Evolutionary conservation across 2,113 vertebrate genomes (phyloP).

Genomic region (Isurus oxyrinchus): DNA sequence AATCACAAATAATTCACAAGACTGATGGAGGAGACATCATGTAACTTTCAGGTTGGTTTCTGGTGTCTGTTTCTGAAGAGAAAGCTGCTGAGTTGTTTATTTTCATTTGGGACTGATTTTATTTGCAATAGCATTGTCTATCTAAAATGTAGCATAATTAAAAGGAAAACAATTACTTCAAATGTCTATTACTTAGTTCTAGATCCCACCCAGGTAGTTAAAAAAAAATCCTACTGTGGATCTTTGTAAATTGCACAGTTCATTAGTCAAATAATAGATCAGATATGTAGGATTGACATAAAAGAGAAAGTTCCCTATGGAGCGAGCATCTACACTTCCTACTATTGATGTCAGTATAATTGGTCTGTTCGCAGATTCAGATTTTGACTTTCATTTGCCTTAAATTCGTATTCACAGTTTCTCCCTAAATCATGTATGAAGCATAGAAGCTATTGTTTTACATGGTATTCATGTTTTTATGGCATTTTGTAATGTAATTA

Average conservation of each 20-base stretch:
- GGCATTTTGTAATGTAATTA: neutral
- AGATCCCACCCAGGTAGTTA: neutral
- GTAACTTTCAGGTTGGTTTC: neutral
- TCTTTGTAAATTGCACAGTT: neutral
- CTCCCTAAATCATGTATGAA: neutral
- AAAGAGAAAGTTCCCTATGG: neutral
- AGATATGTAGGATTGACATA: neutral
- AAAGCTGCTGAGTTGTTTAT: neutral
- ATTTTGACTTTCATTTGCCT: neutral
- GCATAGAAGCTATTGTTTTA: neutral
- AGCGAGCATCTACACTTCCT: neutral
- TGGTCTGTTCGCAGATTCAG: neutral
- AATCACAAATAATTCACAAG: neutral
- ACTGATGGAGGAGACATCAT: neutral
- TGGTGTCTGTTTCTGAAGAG: neutral
- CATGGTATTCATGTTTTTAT: neutral
- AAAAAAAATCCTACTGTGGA: neutral
- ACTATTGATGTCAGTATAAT: neutral
- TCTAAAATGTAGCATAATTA: neutral
- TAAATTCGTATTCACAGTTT: neutral
- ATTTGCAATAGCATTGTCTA: neutral
- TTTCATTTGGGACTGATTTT: neutral
- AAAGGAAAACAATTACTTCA: neutral
- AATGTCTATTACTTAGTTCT: neutral
- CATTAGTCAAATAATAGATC: neutral